phyloP scores from a whole-genome alignment of 2,888 invertebrate species.

The Oxytorus armatus region DNA sequence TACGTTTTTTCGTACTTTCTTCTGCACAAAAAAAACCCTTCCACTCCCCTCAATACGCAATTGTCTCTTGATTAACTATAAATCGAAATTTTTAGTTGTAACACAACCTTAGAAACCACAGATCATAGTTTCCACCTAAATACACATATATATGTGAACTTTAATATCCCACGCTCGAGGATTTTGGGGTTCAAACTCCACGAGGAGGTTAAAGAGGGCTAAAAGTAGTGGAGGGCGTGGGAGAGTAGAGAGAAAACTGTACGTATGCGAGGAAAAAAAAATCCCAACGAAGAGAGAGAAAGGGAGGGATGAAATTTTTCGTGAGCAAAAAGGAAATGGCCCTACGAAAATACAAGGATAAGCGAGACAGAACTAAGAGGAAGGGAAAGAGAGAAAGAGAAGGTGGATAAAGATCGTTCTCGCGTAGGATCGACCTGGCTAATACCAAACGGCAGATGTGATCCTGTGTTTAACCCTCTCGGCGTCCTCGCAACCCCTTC shows the following conservation, averaged over 20 bases:
- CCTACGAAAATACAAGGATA: slow-evolving; percentile 20
- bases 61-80: neutral
- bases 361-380: neutral
- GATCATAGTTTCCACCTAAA: neutral
- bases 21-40: no score
- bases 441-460: slow-evolving; percentile 70
- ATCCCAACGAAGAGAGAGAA: neutral
- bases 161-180: slow-evolving; percentile 75
- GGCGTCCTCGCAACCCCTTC: slow-evolving; percentile 68
- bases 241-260: slow-evolving; percentile 58
- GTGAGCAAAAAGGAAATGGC: slow-evolving; percentile 21
- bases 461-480: slow-evolving; percentile 67
- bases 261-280: slow-evolving; percentile 1
- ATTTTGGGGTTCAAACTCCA: slow-evolving; percentile 69
- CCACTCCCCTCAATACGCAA: no score
- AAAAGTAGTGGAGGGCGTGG: slow-evolving; percentile 71
- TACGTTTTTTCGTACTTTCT: no score
- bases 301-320: slow-evolving; percentile 33
- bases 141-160: neutral
- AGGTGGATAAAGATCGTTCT: slow-evolving; percentile 44
- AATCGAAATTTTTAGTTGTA: neutral
- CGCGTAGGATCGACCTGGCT: slow-evolving; percentile 60
- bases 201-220: slow-evolving; percentile 71
- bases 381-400: slow-evolving; percentile 15
- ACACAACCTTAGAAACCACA: neutral